These are phyloP conservation scores for Stercorarius parasiticus DNA, from an alignment of 2,113 vertebrate genomes.

Conservation along the genomic window DNA sequence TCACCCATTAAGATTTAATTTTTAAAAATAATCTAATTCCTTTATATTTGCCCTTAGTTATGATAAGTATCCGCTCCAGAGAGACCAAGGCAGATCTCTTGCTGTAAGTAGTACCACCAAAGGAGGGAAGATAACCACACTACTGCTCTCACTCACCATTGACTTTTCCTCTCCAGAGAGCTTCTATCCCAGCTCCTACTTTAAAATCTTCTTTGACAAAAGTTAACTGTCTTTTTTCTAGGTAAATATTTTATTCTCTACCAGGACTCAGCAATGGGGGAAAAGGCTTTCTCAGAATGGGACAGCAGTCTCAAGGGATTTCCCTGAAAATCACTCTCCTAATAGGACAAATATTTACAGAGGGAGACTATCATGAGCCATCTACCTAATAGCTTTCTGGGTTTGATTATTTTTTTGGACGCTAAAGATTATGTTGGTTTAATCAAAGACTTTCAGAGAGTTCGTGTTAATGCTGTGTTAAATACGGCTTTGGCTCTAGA, in stretches of 20 bases:
- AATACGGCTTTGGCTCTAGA: neutral
- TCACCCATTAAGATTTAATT: neutral
- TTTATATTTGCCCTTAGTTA: neutral
- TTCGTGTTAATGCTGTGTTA: neutral
- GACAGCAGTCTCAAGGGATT: neutral
- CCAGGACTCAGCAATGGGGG: neutral
- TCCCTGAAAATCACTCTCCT: neutral
- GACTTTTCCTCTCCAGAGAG: neutral
- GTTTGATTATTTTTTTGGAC: neutral
- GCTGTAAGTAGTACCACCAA: neutral
- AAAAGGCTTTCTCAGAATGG: neutral
- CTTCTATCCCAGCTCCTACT: neutral
- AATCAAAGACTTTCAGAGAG: neutral
- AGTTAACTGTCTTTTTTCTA: neutral
- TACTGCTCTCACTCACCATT: neutral
- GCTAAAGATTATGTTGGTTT: neutral
- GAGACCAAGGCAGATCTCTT: neutral
- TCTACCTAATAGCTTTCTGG: neutral
- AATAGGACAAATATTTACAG: neutral
- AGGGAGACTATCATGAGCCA: neutral
- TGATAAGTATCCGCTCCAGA: neutral
- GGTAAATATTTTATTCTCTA: neutral
- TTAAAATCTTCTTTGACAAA: neutral
- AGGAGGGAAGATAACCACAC: neutral
- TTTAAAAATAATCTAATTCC: neutral